A percentile compares a stretch with the other conserved stretches of the same genome.
Evolutionary conservation across 2,113 vertebrate genomes (phyloP).

Genomic region (Struthidea cinerea): DNA sequence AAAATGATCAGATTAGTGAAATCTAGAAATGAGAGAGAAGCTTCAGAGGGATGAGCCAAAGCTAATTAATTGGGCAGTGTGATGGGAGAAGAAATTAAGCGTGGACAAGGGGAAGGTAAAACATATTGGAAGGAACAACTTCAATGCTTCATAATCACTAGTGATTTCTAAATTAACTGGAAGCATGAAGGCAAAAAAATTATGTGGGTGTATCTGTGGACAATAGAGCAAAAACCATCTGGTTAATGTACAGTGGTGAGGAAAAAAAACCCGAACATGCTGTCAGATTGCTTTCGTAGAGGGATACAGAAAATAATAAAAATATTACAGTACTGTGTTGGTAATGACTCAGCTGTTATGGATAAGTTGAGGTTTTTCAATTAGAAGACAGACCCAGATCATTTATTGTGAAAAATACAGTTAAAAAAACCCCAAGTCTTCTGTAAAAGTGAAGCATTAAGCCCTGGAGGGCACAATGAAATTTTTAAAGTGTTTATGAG

Average conservation of each 20-base stretch:
- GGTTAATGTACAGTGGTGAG: slow-evolving; percentile 50
- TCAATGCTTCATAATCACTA: neutral
- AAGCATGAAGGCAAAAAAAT: slow-evolving; percentile 9
- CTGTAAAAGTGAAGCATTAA: neutral
- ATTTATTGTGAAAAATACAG: neutral
- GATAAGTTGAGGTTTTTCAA: slow-evolving; percentile 4
- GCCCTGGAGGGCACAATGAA: neutral
- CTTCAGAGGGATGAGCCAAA: slow-evolving; percentile 9
- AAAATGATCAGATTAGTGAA: slow-evolving; percentile 5
- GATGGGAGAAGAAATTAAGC: slow-evolving; percentile 44
- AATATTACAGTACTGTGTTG: slow-evolving; percentile 28
- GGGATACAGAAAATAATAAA: slow-evolving; percentile 21
- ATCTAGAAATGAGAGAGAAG: neutral
- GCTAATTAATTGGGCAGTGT: slow-evolving; percentile 26
- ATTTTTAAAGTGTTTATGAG: neutral
- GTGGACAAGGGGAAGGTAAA: slow-evolving; percentile 22
- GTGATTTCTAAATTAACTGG: slow-evolving; percentile 49
- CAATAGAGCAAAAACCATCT: slow-evolving; percentile 57
- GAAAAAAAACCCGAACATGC: neutral
- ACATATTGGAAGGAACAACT: slow-evolving; percentile 37
- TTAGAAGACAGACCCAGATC: neutral
- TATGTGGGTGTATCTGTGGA: slow-evolving; percentile 53
- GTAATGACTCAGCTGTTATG: slow-evolving; percentile 12
- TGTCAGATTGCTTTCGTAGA: slow-evolving; percentile 23
- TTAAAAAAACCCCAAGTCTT: neutral